A percentile compares a stretch with the other conserved stretches of the same genome.
phyloP scores from a whole-genome alignment of 2,888 invertebrate genomes.

The Blera fallax region DNA sequence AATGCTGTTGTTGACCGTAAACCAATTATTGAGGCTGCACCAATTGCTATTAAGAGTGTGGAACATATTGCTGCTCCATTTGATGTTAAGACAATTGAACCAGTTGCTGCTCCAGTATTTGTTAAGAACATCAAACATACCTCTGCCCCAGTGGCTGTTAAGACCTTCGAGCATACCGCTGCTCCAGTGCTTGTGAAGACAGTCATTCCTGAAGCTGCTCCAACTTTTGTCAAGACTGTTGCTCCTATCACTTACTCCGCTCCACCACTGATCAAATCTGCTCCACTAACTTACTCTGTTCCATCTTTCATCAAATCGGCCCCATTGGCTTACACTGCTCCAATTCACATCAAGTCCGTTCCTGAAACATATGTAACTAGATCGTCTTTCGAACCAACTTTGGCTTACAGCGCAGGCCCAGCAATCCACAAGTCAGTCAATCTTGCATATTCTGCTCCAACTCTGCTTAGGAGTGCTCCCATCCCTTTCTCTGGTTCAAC shows the following conservation, averaged over 20 bases:
- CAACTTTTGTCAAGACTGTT: background rate
- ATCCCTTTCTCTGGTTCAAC: background rate
- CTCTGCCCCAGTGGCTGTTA: constrained; percentile 10
- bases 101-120: too few relatives aligned
- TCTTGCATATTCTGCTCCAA: background rate
- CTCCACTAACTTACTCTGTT: background rate
- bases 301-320: background rate
- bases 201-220: background rate
- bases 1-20: constrained; percentile 82
- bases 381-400: constrained; percentile 6
- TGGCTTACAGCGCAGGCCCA: background rate
- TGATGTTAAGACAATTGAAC: background rate
- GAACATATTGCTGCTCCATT: background rate
- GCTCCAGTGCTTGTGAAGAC: too few relatives aligned
- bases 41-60: constrained; percentile 19
- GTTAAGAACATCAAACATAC: too few relatives aligned
- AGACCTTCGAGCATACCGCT: too few relatives aligned
- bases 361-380: background rate
- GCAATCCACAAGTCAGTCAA: background rate
- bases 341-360: background rate
- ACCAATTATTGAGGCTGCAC: constrained; percentile 71
- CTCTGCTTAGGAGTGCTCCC: background rate
- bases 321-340: background rate
- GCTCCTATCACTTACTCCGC: background rate
- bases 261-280: background rate